These are phyloP conservation scores for Andrena dorsata DNA, from an alignment of 2,888 invertebrate genomes.

Conservation along the genomic window DNA sequence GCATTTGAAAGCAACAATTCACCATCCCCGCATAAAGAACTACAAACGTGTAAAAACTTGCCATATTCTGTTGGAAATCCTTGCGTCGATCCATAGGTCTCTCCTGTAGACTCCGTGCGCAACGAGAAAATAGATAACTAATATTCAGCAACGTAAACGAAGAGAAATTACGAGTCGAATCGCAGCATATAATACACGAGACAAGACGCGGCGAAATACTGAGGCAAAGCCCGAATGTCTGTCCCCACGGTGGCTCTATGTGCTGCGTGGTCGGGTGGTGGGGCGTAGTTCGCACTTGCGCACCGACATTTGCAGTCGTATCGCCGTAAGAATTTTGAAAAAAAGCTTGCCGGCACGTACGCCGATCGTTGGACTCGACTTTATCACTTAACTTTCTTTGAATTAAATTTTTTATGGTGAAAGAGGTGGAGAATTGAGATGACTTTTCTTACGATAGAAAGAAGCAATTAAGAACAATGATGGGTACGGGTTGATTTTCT, in stretches of 20 bases:
- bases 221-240: slow-evolving; percentile 65
- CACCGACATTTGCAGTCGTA: neutral
- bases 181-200: slow-evolving; percentile 30
- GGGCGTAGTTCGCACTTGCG: slow-evolving; percentile 57
- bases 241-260: slow-evolving; percentile 44
- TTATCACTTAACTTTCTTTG: neutral
- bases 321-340: slow-evolving; percentile 47
- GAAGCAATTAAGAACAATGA: neutral
- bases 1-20: neutral
- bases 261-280: slow-evolving; percentile 6
- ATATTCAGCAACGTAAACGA: slow-evolving; percentile 7
- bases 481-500: too few species aligned
- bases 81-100: neutral
- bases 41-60: slow-evolving; percentile 32
- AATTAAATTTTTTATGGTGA: slow-evolving; percentile 16
- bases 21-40: neutral
- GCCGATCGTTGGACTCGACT: slow-evolving; percentile 5
- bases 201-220: slow-evolving; percentile 77
- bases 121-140: neutral
- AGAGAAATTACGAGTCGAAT: slow-evolving; percentile 1
- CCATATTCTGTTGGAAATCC: slow-evolving; percentile 18
- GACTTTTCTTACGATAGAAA: neutral
- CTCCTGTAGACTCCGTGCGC: neutral
- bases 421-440: neutral
- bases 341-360: neutral